Percentiles rank a stretch among this genome's conserved stretches.
Evolutionary conservation across 2,797 vertebrate genomes (phyloP).

Genomic region (Tolypeutes matacus): DNA sequence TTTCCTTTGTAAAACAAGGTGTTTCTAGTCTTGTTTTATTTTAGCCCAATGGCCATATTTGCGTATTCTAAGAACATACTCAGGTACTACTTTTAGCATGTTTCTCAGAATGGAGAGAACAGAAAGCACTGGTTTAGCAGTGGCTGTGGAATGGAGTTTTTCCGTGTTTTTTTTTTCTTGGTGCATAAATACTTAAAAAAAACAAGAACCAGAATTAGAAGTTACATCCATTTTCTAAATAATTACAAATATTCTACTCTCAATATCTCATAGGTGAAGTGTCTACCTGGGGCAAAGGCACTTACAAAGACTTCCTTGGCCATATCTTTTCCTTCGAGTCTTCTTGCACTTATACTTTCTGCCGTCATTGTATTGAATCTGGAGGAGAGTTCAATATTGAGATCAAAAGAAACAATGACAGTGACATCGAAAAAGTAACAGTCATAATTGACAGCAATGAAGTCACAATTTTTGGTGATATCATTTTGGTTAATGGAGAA

Average conservation of each 20-base stretch:
- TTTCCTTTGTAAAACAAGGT: not conserved
- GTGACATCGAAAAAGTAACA: slow-evolving; percentile 85
- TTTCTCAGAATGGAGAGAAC: not conserved
- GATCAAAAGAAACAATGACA: slow-evolving; percentile 76
- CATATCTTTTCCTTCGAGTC: slow-evolving; percentile 86
- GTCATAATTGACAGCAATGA: slow-evolving; percentile 88
- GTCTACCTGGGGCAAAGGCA: slow-evolving; percentile 89
- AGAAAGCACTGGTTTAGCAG: not conserved
- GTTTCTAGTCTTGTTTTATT: not conserved
- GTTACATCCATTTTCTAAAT: not conserved
- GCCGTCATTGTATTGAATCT: slow-evolving; percentile 87
- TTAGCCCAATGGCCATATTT: not conserved
- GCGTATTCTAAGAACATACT: not conserved
- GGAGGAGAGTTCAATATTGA: slow-evolving; percentile 88
- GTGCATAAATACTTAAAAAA: not conserved
- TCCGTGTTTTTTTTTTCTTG: not conserved
- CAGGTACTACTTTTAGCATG: not conserved
- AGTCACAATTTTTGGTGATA: slow-evolving; percentile 84
- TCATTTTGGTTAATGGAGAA: slow-evolving; percentile 86
- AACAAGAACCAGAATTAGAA: not conserved
- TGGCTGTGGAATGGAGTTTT: not conserved
- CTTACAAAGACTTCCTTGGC: slow-evolving; percentile 85
- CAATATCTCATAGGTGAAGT: slow-evolving; percentile 86
- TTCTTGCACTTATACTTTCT: slow-evolving; percentile 85
- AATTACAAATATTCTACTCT: not conserved